These are phyloP conservation scores for Gopherus evgoodei DNA, from an alignment of 2,113 vertebrate species.

Conservation along the genomic window DNA sequence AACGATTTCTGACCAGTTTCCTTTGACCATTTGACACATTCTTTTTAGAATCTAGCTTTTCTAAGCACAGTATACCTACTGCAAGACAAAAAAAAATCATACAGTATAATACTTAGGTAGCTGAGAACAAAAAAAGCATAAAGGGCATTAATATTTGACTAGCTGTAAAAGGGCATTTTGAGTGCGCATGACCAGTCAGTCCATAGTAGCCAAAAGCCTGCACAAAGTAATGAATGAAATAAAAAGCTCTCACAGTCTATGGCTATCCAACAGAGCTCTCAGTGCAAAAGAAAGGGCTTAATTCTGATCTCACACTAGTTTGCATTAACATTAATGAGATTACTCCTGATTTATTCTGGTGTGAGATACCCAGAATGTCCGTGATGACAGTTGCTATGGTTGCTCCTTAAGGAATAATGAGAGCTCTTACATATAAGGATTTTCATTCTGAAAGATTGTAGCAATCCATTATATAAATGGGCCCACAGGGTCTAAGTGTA, in stretches of 20 bases:
- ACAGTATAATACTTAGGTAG: not conserved
- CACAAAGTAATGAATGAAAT: not conserved
- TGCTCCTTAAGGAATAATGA: slow-evolving; percentile 43
- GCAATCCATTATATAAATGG: slow-evolving; percentile 9
- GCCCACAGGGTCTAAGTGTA: not conserved
- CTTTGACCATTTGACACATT: not conserved
- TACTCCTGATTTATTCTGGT: not conserved
- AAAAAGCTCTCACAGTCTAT: not conserved
- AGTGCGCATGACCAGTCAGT: not conserved
- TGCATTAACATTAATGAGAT: not conserved
- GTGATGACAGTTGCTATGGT: slow-evolving; percentile 26
- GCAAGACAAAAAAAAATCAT: not conserved
- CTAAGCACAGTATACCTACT: slow-evolving; percentile 10
- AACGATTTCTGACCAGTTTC: not conserved
- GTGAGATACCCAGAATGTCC: not conserved
- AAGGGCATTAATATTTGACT: not conserved
- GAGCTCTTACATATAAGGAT: slow-evolving; percentile 23
- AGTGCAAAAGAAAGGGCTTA: not conserved
- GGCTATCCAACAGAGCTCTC: not conserved
- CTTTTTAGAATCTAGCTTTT: not conserved
- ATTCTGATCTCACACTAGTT: not conserved
- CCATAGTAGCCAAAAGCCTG: not conserved
- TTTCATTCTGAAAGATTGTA: slow-evolving; percentile 28
- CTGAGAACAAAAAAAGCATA: not conserved
- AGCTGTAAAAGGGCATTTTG: not conserved